Evolutionary conservation across 2,113 vertebrate species (phyloP).

Genomic region (Tenebrosternarchus preto): DNA sequence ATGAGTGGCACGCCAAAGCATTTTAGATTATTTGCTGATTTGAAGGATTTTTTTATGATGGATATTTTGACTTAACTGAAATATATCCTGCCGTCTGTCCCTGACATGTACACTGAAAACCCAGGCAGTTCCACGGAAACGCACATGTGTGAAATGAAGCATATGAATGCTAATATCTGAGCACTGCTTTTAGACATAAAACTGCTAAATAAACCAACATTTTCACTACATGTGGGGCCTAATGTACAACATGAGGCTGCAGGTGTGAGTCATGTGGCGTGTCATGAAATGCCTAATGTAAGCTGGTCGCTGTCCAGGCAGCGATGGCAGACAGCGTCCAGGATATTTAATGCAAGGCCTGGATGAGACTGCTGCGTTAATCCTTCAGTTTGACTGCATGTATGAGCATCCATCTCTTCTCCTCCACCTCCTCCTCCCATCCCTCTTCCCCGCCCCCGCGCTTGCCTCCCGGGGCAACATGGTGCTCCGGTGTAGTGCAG

Average conservation of each 20-base stretch:
- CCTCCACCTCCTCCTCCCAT: constrained; percentile 27
- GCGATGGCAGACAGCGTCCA: neutral
- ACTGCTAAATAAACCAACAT: neutral
- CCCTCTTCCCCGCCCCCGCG: constrained; percentile 30
- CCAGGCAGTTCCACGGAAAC: neutral
- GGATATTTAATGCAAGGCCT: neutral
- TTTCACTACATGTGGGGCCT: neutral
- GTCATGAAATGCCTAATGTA: neutral
- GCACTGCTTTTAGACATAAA: neutral
- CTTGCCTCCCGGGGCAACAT: constrained; percentile 45
- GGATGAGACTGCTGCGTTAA: constrained; percentile 2
- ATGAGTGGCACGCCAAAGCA: neutral
- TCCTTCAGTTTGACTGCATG: constrained; percentile 6
- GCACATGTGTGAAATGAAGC: neutral
- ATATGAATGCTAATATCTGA: too few species aligned
- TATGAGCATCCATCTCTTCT: constrained; percentile 28
- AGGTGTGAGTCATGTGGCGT: neutral
- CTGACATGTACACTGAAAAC: neutral
- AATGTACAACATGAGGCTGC: neutral
- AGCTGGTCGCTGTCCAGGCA: neutral
- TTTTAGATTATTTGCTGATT: neutral
- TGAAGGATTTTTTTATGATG: neutral
- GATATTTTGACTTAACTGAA: too few species aligned
- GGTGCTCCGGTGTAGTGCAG: constrained; percentile 35
- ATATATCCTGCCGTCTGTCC: neutral